These are phyloP conservation scores for Drymodes brunneopygia DNA, from an alignment of 2,113 vertebrate genomes.

Conservation along the genomic window DNA sequence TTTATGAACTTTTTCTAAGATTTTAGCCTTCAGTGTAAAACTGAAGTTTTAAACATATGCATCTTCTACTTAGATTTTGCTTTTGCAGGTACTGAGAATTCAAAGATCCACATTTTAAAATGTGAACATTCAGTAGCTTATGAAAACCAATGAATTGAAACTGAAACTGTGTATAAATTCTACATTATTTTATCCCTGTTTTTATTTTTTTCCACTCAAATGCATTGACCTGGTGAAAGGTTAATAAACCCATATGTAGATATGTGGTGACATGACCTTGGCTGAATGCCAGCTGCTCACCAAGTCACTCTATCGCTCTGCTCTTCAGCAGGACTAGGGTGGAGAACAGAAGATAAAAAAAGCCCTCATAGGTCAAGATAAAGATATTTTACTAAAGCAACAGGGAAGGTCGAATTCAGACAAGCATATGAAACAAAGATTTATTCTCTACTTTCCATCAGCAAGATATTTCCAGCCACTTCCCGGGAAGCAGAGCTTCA, in stretches of 20 bases:
- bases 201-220: neutral
- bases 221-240: neutral
- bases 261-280: neutral
- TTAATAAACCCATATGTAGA: neutral
- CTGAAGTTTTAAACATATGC: neutral
- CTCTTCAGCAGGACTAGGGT: neutral
- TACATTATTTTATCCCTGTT: neutral
- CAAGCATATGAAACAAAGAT: neutral
- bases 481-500: neutral
- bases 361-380: neutral
- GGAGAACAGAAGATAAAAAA: neutral
- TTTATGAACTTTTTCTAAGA: neutral
- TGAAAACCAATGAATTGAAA: neutral
- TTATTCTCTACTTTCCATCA: neutral
- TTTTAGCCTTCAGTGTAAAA: neutral
- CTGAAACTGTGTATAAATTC: neutral
- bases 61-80: neutral
- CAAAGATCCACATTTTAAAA: neutral
- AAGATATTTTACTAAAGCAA: neutral
- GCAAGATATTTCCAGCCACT: neutral
- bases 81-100: neutral
- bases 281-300: neutral
- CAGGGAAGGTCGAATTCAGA: fast-evolving
- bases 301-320: fast-evolving
- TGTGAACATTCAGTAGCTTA: neutral